These are phyloP conservation scores for Saguinus midas DNA, from an alignment of 2,113 vertebrate species.

Conservation along the genomic window DNA sequence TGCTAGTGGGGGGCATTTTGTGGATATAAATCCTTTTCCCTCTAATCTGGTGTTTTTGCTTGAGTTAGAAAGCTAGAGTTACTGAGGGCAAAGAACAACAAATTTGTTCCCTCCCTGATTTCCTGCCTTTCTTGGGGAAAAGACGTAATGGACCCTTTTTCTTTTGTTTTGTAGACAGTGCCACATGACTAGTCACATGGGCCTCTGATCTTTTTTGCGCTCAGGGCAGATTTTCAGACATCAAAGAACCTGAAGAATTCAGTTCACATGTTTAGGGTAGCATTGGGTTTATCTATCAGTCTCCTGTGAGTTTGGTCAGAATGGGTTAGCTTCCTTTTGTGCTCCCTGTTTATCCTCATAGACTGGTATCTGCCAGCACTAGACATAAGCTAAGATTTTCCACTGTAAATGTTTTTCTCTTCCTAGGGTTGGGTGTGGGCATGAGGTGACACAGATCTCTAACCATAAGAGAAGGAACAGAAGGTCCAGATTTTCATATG, in stretches of 20 bases:
- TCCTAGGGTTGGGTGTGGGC: neutral
- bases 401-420: neutral
- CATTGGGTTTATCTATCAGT: neutral
- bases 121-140: neutral
- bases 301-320: neutral
- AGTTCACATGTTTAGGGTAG: neutral
- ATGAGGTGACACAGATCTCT: neutral
- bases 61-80: neutral
- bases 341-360: neutral
- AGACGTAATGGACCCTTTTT: neutral
- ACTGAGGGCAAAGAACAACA: neutral
- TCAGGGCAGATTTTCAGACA: neutral
- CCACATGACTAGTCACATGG: neutral
- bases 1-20: accelerated
- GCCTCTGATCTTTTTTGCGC: neutral
- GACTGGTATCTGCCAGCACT: neutral
- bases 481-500: neutral
- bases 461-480: neutral
- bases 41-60: neutral
- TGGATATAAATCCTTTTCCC: neutral
- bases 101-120: neutral
- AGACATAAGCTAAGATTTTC: neutral
- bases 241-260: neutral
- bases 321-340: neutral
- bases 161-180: neutral